Evolutionary conservation across 2,797 vertebrate species (phyloP), one percentile per base, ranked within the genome.

Genomic region (Sebastes kiyomatsui): DNA sequence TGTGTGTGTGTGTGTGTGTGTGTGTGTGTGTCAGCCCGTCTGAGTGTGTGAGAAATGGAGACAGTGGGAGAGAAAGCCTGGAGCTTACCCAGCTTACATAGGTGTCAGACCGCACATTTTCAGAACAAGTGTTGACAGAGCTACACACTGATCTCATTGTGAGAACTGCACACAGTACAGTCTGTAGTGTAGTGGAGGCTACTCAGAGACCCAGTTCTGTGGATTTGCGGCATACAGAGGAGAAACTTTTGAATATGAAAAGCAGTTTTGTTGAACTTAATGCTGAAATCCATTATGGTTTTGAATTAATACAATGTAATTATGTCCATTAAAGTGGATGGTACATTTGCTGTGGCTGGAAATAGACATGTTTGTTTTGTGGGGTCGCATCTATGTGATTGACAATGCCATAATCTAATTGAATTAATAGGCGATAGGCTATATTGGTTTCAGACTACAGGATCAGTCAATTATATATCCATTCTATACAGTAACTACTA

Each of bases 91-190:
- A 79, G 79, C 77, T 83, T 87, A 79, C 72, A 76, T 82, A 88
- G 88, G 90, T 92, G 86, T 93, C 80, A 93, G 92, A 92, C 90
- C 80, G 90, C 84, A 86, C 86, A 89, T 88, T 80, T 90, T 86
- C 61, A 80, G 80, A 88, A 71, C n/a, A 81, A 76, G 88, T 90
- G 92, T 86, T 91, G 80, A 89, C 77, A 86, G 87, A 90, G 69
- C 80, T 79, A 62, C 81, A 83, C 46, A 52, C 72, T 77, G 73
- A 85, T 88, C 77, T 85, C 78, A 87, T 85, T 85, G 80, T 85
- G 77, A 81, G 76, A 87, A 83, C 59, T 72, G 82, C 69, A 66
- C 78, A 81, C 61, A 69, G 75, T 69, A 22, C 70, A 72, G 75
- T 72, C 60, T 74, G 52, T 7, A 33, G 54, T 68, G 49, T 0